Base-by-base conservation (phyloP, 2,888 invertebrate genomes). In the Chydorus sphaericus region DNA sequence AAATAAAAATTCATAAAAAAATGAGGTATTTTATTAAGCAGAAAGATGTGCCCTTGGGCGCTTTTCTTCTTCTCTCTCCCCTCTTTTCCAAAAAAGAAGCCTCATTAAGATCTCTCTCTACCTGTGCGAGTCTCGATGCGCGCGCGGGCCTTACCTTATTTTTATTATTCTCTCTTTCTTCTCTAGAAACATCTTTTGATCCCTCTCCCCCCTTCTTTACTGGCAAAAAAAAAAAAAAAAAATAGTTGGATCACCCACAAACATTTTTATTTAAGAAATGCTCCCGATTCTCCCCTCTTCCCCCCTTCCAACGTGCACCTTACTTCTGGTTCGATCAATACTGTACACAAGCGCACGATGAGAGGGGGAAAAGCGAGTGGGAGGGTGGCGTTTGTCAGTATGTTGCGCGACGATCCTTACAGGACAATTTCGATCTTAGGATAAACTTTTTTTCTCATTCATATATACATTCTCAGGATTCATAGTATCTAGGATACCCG, bases 71-170 rank as follows among this genome's bases (percentile, higher is more conserved):
- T 8, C 44, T 23, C 44, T 44, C 44, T 44, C 44, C 44, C 44
- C 44, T 44, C 44, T 44, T 23, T 38, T 44, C 26, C 44, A 44
- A 23, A 44, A 14, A 14, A 26, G 26, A 26, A 23, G 44, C 28
- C 44, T 44, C 44, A 44, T 44, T 44, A 44, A 44, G 44, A 44
- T 50, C 29, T 28, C 50, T 50, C 29, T 50, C 50, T 50, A 50
- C 31, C 50, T 50, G 50, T 50, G 28, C n/a, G n/a, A n/a, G n/a
- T 50, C 29, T 50, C 50, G 28, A 50, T 28, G 29, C 30, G 50
- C 30, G 28, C n/a, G 50, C 31, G 30, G 28, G 16, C 31, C 50
- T 50, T 31, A 29, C 11, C 26, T 28, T 48, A n/a, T n/a, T n/a
- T n/a, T n/a, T n/a, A 50, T 18, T 28, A n/a, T 11, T 16, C 31